phyloP scores from a whole-genome alignment of 2,888 invertebrate species.

The Rhorus exstirpatorius region DNA sequence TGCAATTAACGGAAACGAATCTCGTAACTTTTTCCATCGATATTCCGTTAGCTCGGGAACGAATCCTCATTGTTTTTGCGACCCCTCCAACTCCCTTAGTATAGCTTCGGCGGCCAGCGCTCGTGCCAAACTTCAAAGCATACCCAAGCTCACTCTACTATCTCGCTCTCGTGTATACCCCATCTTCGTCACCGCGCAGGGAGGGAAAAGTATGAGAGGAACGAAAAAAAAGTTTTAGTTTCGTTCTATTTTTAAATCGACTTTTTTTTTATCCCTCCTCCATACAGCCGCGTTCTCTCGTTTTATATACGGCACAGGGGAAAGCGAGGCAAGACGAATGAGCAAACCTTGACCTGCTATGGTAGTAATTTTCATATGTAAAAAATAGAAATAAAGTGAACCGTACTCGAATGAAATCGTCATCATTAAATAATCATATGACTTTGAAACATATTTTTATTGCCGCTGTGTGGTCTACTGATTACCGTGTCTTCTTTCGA shows the following conservation, averaged over 20 bases:
- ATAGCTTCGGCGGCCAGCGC: slow-evolving; percentile 19
- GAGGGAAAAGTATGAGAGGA: slow-evolving; percentile 19
- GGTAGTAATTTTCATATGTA: neutral
- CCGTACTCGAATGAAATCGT: neutral
- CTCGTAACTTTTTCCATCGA: slow-evolving; percentile 68
- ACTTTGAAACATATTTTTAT: neutral
- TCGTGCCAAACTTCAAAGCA: slow-evolving; percentile 46
- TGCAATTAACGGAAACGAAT: slow-evolving; percentile 67
- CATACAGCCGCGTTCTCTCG: slow-evolving; percentile 31
- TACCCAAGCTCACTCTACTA: neutral
- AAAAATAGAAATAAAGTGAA: slow-evolving; percentile 1
- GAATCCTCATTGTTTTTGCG: slow-evolving; percentile 61
- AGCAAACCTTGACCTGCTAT: slow-evolving; percentile 47
- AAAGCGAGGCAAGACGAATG: slow-evolving; percentile 20
- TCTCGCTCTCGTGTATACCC: slow-evolving; percentile 36
- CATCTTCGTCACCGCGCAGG: slow-evolving; percentile 34
- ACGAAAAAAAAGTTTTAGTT: slow-evolving; percentile 58
- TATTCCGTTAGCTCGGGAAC: slow-evolving; percentile 68
- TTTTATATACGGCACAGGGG: slow-evolving; percentile 23
- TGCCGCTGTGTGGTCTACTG: neutral
- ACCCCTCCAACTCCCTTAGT: slow-evolving; percentile 5
- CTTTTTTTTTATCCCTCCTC: slow-evolving; percentile 42
- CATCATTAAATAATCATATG: neutral
- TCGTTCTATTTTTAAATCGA: slow-evolving; percentile 61
- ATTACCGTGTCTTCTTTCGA: neutral